Percentiles rank a stretch among this genome's conserved stretches.
These are phyloP conservation scores for Nymphalis polychloros DNA, from an alignment of 2,888 invertebrate genomes.

Conservation along the genomic window DNA sequence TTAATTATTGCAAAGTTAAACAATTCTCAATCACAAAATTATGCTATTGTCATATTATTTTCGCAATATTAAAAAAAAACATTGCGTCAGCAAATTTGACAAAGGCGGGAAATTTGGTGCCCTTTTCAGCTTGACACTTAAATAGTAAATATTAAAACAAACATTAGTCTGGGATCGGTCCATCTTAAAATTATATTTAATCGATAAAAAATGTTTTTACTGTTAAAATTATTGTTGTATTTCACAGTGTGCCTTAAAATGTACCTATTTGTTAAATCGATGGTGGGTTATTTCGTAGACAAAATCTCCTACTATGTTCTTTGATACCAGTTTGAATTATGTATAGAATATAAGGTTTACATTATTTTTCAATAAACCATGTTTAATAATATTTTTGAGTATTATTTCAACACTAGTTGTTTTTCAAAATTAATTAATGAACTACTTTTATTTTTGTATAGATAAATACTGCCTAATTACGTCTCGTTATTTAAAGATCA, in stretches of 20 bases:
- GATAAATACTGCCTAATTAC: background rate
- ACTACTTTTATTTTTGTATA: background rate
- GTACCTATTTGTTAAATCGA: background rate
- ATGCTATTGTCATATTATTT: no score
- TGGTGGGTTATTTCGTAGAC: constrained; percentile 1
- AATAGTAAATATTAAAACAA: no score
- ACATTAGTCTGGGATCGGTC: no score
- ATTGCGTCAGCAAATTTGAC: no score
- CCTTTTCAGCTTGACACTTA: no score
- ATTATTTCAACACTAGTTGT: background rate
- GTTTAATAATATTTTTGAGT: background rate
- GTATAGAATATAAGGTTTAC: background rate
- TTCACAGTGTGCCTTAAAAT: constrained; percentile 8
- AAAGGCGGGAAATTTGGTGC: no score
- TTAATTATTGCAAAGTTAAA: no score
- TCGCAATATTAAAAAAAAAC: no score
- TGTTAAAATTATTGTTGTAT: no score
- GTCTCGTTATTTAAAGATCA: background rate
- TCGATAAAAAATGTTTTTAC: no score
- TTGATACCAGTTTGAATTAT: background rate
- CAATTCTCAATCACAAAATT: no score
- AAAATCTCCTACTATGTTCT: constrained; percentile 27
- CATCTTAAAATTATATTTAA: no score
- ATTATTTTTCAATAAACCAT: background rate
- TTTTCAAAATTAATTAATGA: background rate